These are phyloP conservation scores for Ochropleura plecta DNA, from an alignment of 2,888 invertebrate species.

Conservation along the genomic window DNA sequence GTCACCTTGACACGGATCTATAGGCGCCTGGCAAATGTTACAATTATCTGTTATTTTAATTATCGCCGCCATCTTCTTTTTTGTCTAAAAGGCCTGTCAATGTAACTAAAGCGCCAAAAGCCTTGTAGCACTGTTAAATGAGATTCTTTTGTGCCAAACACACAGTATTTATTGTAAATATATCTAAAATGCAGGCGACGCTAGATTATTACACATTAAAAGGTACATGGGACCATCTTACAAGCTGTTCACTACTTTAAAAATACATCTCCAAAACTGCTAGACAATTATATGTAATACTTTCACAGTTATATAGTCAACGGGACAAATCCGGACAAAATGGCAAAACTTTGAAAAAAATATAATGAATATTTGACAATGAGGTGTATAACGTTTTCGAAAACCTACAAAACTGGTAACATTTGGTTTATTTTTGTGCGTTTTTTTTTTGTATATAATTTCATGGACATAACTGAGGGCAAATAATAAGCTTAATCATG, in stretches of 20 bases:
- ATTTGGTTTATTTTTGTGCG: neutral
- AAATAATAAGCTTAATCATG: constrained; percentile 2
- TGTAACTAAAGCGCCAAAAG: neutral
- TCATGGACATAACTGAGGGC: neutral
- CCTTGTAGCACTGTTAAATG: neutral
- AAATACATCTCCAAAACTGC: constrained; percentile 43
- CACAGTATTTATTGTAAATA: constrained; percentile 57
- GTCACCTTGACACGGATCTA: neutral
- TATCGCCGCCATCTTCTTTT: neutral
- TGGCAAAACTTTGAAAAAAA: neutral
- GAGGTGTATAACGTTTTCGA: neutral
- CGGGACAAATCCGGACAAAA: constrained; percentile 5
- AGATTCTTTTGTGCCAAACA: constrained; percentile 17
- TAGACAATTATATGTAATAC: constrained; percentile 18
- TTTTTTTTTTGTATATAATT: neutral
- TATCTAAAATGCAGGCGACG: constrained; percentile 67
- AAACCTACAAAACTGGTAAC: constrained; percentile 16
- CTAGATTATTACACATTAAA: constrained; percentile 47
- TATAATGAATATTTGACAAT: neutral
- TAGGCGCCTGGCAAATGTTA: neutral
- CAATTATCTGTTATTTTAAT: too few relatives aligned
- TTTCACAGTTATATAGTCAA: constrained; percentile 12
- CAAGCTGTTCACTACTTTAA: constrained; percentile 68
- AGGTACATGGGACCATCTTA: constrained; percentile 63
- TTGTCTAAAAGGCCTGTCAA: neutral